phyloP scores from a whole-genome alignment of 2,888 invertebrate species.

The Eilema caniola region DNA sequence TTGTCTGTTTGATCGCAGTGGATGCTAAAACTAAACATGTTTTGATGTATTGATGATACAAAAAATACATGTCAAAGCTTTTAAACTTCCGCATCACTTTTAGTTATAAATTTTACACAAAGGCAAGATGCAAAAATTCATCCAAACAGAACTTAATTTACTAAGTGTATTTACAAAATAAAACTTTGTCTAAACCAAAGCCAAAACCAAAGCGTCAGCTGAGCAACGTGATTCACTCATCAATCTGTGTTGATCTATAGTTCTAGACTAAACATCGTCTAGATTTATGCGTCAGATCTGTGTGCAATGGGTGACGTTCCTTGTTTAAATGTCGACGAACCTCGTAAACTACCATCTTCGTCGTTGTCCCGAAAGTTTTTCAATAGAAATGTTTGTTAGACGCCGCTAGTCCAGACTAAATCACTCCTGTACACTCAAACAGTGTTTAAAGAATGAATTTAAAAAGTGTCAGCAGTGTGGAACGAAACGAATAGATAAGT shows the following conservation, averaged over 20 bases:
- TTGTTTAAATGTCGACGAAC: constrained; percentile 76
- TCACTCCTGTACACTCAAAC: constrained; percentile 40
- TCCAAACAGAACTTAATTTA: not conserved
- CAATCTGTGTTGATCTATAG: constrained; percentile 59
- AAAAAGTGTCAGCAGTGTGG: constrained; percentile 24
- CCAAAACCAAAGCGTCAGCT: constrained; percentile 31
- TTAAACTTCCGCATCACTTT: too few species aligned
- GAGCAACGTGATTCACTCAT: constrained; percentile 49
- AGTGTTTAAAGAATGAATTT: constrained; percentile 51
- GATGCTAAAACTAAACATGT: too few species aligned
- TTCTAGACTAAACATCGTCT: constrained; percentile 62
- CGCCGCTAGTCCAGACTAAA: constrained; percentile 40
- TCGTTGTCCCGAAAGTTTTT: constrained; percentile 64
- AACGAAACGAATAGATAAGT: not conserved
- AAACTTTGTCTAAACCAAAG: constrained; percentile 3
- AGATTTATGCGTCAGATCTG: constrained; percentile 67
- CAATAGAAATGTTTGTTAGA: constrained; percentile 72
- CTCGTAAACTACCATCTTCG: constrained; percentile 43
- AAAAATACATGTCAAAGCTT: too few species aligned
- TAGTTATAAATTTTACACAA: too few species aligned
- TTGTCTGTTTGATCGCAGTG: too few species aligned
- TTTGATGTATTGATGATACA: too few species aligned
- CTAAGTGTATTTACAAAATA: constrained; percentile 5
- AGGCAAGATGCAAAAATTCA: too few species aligned
- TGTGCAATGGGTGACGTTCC: constrained; percentile 56